These are phyloP conservation scores for Tragelaphus scriptus DNA, from an alignment of 2,113 vertebrate species.

Conservation along the genomic window DNA sequence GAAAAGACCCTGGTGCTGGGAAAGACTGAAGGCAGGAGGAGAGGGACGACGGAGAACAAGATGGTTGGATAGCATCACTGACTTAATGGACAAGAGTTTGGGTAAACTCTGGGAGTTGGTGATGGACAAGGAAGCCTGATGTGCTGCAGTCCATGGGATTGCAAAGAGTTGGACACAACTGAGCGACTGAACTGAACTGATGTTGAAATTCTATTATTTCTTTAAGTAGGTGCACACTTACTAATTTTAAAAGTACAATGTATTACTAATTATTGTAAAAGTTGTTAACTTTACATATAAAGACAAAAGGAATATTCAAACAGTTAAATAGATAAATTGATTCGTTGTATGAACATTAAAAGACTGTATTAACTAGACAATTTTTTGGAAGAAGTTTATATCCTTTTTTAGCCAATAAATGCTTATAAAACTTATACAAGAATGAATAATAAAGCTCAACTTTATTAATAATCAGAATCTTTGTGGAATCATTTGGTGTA, in stretches of 20 bases:
- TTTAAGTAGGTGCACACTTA: not conserved
- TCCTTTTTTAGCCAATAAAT: not conserved
- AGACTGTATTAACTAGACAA: not conserved
- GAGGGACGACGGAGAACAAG: not conserved
- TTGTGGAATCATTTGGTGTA: not conserved
- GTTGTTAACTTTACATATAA: not conserved
- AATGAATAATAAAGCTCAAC: not conserved
- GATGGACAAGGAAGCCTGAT: not conserved
- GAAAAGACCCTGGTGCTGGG: not conserved
- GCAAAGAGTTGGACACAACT: not conserved
- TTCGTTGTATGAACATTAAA: not conserved
- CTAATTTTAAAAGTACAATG: not conserved
- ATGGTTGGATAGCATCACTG: not conserved
- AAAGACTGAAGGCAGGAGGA: not conserved
- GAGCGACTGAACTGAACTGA: not conserved
- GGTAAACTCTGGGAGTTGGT: not conserved
- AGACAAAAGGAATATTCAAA: not conserved
- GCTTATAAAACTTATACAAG: not conserved
- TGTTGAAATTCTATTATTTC: slow-evolving; percentile 28
- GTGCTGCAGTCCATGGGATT: not conserved
- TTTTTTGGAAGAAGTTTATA: not conserved
- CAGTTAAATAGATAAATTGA: not conserved
- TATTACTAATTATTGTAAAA: not conserved
- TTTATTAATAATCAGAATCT: slow-evolving; percentile 4
- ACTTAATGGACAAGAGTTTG: not conserved